These are phyloP conservation scores for Calcarius ornatus DNA, from an alignment of 2,113 vertebrate genomes.

Conservation along the genomic window DNA sequence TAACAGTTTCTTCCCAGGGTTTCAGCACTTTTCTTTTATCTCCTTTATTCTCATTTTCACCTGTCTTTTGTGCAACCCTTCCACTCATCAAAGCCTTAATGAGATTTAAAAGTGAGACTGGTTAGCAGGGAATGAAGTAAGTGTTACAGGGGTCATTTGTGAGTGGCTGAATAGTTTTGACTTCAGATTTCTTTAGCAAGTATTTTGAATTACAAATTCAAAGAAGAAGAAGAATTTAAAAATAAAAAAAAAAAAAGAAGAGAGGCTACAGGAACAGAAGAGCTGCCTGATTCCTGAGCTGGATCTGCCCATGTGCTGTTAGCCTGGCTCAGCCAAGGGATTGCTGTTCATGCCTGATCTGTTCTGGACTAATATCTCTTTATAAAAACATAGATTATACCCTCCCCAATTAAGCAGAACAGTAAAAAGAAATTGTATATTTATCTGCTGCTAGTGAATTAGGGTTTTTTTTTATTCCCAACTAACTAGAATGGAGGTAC, in stretches of 20 bases:
- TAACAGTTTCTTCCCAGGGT: not conserved
- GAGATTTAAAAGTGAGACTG: slow-evolving; percentile 25
- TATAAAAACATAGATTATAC: not conserved
- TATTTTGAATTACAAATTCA: not conserved
- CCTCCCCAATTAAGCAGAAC: not conserved
- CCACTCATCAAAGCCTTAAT: not conserved
- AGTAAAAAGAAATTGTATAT: not conserved
- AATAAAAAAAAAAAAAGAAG: not conserved
- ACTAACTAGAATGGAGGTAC: not conserved
- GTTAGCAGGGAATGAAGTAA: not conserved
- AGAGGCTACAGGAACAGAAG: not conserved
- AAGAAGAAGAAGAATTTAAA: not conserved
- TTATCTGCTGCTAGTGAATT: not conserved
- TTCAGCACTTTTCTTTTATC: not conserved
- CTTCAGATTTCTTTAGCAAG: not conserved
- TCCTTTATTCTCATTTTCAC: not conserved
- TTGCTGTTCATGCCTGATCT: not conserved
- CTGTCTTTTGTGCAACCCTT: not conserved
- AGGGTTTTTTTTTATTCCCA: not conserved
- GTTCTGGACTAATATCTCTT: not conserved
- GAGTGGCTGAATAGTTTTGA: not conserved
- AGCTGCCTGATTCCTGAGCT: not conserved
- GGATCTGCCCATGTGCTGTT: not conserved
- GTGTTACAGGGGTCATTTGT: not conserved
- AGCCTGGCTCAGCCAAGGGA: not conserved